Evolutionary conservation across 2,888 invertebrate genomes (phyloP), one percentile per base, ranked within the genome.

Genomic region (Lasioglossum calceatum): DNA sequence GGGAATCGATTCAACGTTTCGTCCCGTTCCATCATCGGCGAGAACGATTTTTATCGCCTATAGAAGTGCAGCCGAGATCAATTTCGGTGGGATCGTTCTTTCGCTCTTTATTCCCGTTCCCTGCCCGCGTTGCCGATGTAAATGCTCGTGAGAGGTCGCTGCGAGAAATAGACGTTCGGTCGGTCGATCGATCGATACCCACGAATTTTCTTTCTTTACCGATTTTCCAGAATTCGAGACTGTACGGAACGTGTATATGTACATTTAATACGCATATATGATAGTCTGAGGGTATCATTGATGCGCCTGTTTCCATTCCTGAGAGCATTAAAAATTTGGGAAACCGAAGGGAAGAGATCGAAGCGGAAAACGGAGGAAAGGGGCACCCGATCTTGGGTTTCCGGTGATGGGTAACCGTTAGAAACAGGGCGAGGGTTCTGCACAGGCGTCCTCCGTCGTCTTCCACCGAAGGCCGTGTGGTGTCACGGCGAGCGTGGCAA

Each of bases 361-460:
- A 58, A 85, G 77, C 71, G 32, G 73, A 73, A 71, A 71, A 85
- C 3, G 14, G 14, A 19, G 32, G 80, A 67, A 36, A 42, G 85
- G 91, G 92, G 87, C 84, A 70, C 86, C 74, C 39, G 44, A 70
- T 77, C 47, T 77, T 79, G 77, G 85, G 88, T 90, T 92, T 91
- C 91, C 91, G 91, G 87, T 67, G 81, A 75, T 91, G 92, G 87
- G 75, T 87, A 84, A 86, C 87, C 86, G 89, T 87, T 86, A 90
- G 87, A 86, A 88, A 85, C 83, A 87, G 82, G 87, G 86, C 88
- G 89, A 85, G 88, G 87, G 90, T 89, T 91, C 86, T 87, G 90
- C 86, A 91, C 91, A 91, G 87, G 87, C 91, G 90, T 89, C 86
- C 88, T 89, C 87, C 89, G 87, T 89, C 90, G 81, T 91, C 89